A percentile compares a stretch with the other conserved stretches of the same genome.
These are phyloP conservation scores for Zaprionus bogoriensis DNA, from an alignment of 2,888 invertebrate genomes.

Conservation along the genomic window DNA sequence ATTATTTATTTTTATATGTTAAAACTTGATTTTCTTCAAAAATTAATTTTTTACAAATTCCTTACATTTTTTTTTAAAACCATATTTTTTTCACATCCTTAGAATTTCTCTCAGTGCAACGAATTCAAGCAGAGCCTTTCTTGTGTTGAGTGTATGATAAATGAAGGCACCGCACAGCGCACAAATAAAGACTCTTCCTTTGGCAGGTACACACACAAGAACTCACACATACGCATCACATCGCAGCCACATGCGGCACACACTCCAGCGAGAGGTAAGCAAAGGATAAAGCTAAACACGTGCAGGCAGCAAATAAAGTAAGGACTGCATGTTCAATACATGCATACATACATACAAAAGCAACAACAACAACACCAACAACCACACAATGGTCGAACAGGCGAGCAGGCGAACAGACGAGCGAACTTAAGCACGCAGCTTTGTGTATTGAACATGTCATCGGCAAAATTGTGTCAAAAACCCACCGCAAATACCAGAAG, in stretches of 20 bases:
- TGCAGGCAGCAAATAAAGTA: slow-evolving; percentile 58
- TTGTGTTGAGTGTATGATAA: slow-evolving; percentile 11
- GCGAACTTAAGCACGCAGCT: slow-evolving; percentile 70
- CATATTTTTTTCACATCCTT: background rate
- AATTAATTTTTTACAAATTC: too few species aligned
- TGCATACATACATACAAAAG: too few species aligned
- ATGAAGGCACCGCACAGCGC: slow-evolving; percentile 9
- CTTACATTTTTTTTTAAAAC: background rate
- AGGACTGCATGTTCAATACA: slow-evolving; percentile 21
- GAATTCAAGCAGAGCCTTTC: background rate
- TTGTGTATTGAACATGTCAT: slow-evolving; percentile 78
- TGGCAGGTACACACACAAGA: slow-evolving; percentile 5
- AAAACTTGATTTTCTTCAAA: too few species aligned
- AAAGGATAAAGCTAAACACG: slow-evolving; percentile 55
- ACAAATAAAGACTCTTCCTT: slow-evolving; percentile 1
- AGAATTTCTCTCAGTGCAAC: background rate
- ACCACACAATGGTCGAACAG: too few species aligned
- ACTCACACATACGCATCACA: slow-evolving; percentile 1
- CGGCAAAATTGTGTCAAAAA: slow-evolving; percentile 73
- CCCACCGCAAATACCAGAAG: slow-evolving; percentile 50
- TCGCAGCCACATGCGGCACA: background rate
- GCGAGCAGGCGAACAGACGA: too few species aligned
- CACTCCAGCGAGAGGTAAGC: background rate
- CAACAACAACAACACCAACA: too few species aligned
- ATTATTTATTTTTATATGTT: too few species aligned